These are phyloP conservation scores for Sceliomorpha sp. DNA, from an alignment of 2,888 invertebrate species.

Conservation along the genomic window DNA sequence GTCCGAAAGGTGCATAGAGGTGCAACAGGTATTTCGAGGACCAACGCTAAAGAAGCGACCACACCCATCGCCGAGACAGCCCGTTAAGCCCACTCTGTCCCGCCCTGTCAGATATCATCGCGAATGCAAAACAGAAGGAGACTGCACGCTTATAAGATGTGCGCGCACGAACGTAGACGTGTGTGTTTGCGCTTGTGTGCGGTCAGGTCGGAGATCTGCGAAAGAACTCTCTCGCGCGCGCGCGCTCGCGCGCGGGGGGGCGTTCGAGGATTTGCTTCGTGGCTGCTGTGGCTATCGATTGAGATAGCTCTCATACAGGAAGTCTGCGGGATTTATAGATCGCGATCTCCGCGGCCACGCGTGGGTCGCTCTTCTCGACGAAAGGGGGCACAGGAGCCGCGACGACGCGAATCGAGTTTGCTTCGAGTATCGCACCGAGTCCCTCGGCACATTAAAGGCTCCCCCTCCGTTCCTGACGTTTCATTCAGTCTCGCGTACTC, in stretches of 20 bases:
- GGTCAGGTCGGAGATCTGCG: slow-evolving; percentile 36
- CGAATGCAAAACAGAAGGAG: slow-evolving; percentile 75
- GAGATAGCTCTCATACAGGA: slow-evolving; percentile 60
- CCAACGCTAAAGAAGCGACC: slow-evolving; percentile 64
- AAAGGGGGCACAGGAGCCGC: slow-evolving; percentile 14
- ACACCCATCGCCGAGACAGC: slow-evolving; percentile 72
- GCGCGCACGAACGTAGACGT: slow-evolving; percentile 19
- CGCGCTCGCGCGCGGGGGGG: slow-evolving; percentile 17
- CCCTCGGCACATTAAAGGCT: too few species aligned
- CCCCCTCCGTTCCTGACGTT: too few species aligned
- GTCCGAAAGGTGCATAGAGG: slow-evolving; percentile 24
- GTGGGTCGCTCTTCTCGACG: slow-evolving; percentile 40
- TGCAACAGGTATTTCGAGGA: slow-evolving; percentile 58
- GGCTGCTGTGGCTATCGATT: slow-evolving; percentile 56
- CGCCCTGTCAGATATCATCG: slow-evolving; percentile 74
- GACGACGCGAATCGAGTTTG: too few species aligned
- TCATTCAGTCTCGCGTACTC: too few species aligned
- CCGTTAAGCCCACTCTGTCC: slow-evolving; percentile 72
- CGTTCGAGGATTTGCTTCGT: slow-evolving; percentile 13
- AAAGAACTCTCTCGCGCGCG: too few species aligned
- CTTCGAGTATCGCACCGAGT: too few species aligned
- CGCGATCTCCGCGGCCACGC: slow-evolving; percentile 33
- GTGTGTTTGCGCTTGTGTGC: slow-evolving; percentile 20
- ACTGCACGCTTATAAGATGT: slow-evolving; percentile 40
- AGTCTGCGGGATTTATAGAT: slow-evolving; percentile 63